Evolutionary conservation across 1,140 invertebrate species (phyloP), one percentile per base, ranked within the genome.

Genomic region (Archivesica marissinica): DNA sequence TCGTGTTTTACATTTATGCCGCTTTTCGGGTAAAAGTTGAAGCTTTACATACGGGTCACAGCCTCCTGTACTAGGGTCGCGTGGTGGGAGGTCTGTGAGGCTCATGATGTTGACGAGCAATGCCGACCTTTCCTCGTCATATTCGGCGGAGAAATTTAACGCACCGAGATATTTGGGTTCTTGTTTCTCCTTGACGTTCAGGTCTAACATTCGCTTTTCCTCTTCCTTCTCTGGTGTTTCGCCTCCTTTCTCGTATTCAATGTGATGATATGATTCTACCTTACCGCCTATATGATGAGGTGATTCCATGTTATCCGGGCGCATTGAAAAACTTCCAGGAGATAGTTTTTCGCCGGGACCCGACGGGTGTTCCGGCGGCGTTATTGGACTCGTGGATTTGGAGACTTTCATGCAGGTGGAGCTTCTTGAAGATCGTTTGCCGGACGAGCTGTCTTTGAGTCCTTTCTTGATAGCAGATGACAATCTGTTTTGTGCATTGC

Each of bases 21-120:
- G 97, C 87, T 97, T 95, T 89, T 98, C 97, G 0, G 97, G 97
- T 0, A 98, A 94, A 3, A 98, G 95, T 92, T 97, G 97, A 15
- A 98, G 95, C 94, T 97, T 98, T 54, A 98, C 96, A 92, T 98
- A 98, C 0, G 97, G 97, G 94, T 98, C 97, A 84, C 96, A 97
- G 87, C 97, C 97, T 28, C 97, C 97, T 0, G 96, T 95, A 84
- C 85, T 91, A 0, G 91, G 90, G 79, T 92, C 91, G 38, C 91
- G 85, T 25, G 90, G 91, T 15, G 90, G 90, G 1, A 93, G 90
- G 28, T 93, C 91, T n/a, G 70, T 83, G 9, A 90, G 90, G 70
- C 96, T 97, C 6, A 98, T 96, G 68, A 99, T 97, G 0, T 97
- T 98, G 1, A 99, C 97, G 78, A 98, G 96, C 70, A 99, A 94